Evolutionary conservation across 2,888 invertebrate genomes (phyloP).

Genomic region (Mesochorus sp.): DNA sequence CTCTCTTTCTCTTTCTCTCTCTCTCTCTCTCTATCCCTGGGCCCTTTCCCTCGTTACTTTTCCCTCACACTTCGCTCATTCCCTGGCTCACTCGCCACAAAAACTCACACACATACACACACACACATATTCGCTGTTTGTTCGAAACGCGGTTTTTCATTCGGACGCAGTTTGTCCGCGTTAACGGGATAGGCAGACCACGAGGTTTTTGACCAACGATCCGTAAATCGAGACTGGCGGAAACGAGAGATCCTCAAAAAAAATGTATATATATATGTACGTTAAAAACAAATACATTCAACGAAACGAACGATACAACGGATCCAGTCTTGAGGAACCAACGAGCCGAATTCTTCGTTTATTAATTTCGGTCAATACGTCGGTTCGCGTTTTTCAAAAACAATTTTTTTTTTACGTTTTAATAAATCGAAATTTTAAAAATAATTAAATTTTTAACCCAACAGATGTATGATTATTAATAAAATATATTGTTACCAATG

Average conservation of each 20-base stretch:
- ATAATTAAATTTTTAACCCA: no score
- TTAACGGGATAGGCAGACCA: constrained; percentile 57
- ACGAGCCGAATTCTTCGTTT: constrained; percentile 1
- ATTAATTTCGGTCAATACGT: constrained; percentile 15
- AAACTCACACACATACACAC: constrained; percentile 28
- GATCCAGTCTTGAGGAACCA: neutral
- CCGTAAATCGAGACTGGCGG: constrained; percentile 48
- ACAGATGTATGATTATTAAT: no score
- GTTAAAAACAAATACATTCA: neutral
- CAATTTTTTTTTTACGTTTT: no score
- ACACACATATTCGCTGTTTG: neutral
- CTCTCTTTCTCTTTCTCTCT: constrained; percentile 7
- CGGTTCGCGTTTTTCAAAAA: neutral
- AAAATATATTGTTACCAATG: no score
- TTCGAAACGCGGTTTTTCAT: constrained; percentile 50
- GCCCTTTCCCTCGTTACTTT: constrained; percentile 5
- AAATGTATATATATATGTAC: constrained; percentile 1
- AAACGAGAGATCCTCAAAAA: constrained; percentile 17
- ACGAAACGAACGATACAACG: constrained; percentile 16
- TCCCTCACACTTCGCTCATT: constrained; percentile 18
- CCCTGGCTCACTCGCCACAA: constrained; percentile 42
- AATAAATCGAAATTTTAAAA: no score
- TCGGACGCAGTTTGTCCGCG: constrained; percentile 68
- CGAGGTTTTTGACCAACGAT: constrained; percentile 21
- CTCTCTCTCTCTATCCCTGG: neutral